Evolutionary conservation across 2,113 vertebrate species (phyloP).

Genomic region (Peromyscus leucopus): DNA sequence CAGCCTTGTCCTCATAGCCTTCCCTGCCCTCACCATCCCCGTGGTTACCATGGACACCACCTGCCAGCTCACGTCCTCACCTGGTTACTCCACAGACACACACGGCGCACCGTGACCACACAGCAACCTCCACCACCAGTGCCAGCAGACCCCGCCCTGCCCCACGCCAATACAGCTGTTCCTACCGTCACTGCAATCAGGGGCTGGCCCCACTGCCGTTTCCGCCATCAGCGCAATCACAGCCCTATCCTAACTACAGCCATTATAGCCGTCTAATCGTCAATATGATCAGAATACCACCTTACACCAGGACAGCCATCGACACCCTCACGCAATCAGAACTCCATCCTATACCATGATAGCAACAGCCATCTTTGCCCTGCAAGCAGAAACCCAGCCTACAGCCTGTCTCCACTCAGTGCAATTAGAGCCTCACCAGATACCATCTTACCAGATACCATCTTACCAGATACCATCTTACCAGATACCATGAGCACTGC

Average conservation of each 20-base stretch:
- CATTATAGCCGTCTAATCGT: neutral
- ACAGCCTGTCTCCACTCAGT: neutral
- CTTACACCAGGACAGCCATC: neutral
- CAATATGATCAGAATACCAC: too few relatives aligned
- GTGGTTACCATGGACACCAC: neutral
- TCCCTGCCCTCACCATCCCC: neutral
- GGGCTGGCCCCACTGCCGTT: neutral
- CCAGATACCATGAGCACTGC: neutral
- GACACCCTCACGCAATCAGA: neutral
- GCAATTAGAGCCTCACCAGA: neutral
- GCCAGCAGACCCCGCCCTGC: neutral
- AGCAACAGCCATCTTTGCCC: too few relatives aligned
- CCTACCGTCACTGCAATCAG: neutral
- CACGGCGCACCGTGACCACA: neutral
- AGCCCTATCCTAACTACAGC: neutral
- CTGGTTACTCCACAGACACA: neutral
- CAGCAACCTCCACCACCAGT: neutral
- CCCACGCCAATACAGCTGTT: neutral
- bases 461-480: too few relatives aligned
- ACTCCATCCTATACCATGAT: neutral
- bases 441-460: too few relatives aligned
- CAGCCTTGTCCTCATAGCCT: neutral
- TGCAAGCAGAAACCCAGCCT: neutral
- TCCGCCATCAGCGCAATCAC: neutral
- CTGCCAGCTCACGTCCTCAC: neutral